Evolutionary conservation across 1,140 invertebrate genomes (phyloP).

Genomic region (Zaprionus taronus): DNA sequence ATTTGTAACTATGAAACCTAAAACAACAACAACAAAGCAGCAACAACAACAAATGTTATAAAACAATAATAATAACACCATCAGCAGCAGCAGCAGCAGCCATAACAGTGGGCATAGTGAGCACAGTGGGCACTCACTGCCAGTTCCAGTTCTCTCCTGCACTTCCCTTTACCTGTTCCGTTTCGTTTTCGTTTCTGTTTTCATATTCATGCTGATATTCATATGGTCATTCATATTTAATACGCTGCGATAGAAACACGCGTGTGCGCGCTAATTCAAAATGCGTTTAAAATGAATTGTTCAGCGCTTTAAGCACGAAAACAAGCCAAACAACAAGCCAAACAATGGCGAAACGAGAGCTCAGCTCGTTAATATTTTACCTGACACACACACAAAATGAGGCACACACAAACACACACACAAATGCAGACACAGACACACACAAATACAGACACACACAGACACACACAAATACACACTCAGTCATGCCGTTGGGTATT

Average conservation of each 20-base stretch:
- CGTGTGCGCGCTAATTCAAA: conserved; percentile 42
- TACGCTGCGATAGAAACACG: conserved; percentile 25
- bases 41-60: neutral
- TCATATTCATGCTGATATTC: conserved; percentile 15
- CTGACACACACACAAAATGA: conserved; percentile 42
- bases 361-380: conserved; percentile 70
- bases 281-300: conserved; percentile 63
- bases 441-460: neutral
- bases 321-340: conserved; percentile 24
- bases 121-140: neutral
- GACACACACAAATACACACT: conserved; percentile 29
- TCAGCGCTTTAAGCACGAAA: conserved; percentile 33
- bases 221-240: conserved; percentile 8
- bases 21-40: neutral
- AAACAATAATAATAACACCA: conserved; percentile 10
- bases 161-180: neutral
- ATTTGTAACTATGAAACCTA: conserved; percentile 54
- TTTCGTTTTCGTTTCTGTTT: neutral
- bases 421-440: conserved; percentile 38
- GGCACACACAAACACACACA: conserved; percentile 14
- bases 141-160: neutral
- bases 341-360: conserved; percentile 46
- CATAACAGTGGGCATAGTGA: too few species aligned
- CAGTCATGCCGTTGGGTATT: conserved; percentile 62
- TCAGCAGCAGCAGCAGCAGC: too few species aligned